Percentiles rank a stretch among this genome's conserved stretches.
Evolutionary conservation across 2,113 vertebrate species (phyloP).

Genomic region (Strigops habroptila): DNA sequence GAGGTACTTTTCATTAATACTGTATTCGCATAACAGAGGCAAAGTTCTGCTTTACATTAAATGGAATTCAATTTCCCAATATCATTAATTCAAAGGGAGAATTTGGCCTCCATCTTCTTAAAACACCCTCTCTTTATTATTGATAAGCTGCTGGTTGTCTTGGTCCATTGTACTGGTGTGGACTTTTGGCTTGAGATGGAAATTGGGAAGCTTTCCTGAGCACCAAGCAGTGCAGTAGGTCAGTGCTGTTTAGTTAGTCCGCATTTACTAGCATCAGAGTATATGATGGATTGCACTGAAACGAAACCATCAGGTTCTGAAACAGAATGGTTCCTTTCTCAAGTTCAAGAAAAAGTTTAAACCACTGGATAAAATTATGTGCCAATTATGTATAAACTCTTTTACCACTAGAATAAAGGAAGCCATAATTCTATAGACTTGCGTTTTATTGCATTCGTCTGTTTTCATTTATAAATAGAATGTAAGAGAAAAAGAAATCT

Average conservation of each 20-base stretch:
- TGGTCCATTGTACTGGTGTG: background rate
- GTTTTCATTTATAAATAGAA: slow-evolving; percentile 74
- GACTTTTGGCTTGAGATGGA: background rate
- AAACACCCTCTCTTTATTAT: background rate
- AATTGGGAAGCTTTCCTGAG: background rate
- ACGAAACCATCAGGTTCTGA: slow-evolving; percentile 52
- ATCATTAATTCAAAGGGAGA: background rate
- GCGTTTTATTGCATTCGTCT: slow-evolving; percentile 72
- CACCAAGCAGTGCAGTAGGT: background rate
- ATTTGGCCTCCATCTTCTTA: background rate
- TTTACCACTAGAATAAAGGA: slow-evolving; percentile 71
- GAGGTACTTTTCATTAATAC: background rate
- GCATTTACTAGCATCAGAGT: slow-evolving; percentile 1
- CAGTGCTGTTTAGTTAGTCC: background rate
- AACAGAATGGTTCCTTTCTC: slow-evolving; percentile 67
- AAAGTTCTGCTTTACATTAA: slow-evolving; percentile 2
- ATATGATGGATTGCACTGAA: slow-evolving; percentile 52
- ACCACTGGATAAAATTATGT: slow-evolving; percentile 69
- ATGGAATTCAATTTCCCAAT: background rate
- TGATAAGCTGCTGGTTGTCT: background rate
- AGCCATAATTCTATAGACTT: slow-evolving; percentile 67
- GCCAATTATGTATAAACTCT: slow-evolving; percentile 72
- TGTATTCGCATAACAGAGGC: background rate
- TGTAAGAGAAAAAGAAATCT: slow-evolving; percentile 44
- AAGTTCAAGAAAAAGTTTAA: slow-evolving; percentile 51